phyloP scores from a whole-genome alignment of 2,888 invertebrate species.

The Xestia xanthographa region DNA sequence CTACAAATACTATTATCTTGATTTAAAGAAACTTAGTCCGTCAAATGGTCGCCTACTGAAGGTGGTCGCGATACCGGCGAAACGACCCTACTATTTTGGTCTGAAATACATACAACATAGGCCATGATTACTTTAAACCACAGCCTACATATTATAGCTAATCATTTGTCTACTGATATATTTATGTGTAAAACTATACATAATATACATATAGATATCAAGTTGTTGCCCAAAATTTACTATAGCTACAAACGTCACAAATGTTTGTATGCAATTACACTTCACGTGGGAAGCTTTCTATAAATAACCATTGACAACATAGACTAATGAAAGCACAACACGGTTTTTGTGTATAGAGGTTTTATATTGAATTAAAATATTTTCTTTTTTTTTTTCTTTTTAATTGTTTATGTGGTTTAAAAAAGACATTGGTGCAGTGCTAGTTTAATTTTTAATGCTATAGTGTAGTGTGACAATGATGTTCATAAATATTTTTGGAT shows the following conservation, averaged over 20 bases:
- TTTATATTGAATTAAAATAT: slow-evolving; percentile 45
- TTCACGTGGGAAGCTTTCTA: slow-evolving; percentile 86
- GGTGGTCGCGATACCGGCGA: no score
- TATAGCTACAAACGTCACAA: slow-evolving; percentile 63
- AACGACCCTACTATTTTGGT: not conserved
- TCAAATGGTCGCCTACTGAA: no score
- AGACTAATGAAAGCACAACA: slow-evolving; percentile 65
- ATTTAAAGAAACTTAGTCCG: no score
- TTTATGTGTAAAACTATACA: not conserved
- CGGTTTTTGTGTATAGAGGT: slow-evolving; percentile 53
- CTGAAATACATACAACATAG: slow-evolving; percentile 5
- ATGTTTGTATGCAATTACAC: slow-evolving; percentile 72
- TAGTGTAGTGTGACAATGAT: slow-evolving; percentile 70
- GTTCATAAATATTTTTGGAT: slow-evolving; percentile 68
- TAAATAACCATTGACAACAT: slow-evolving; percentile 83
- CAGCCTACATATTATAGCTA: not conserved
- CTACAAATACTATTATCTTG: no score
- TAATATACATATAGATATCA: not conserved
- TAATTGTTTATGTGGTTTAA: not conserved
- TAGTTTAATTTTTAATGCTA: slow-evolving; percentile 44
- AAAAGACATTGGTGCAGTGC: not conserved
- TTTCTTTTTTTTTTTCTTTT: not conserved
- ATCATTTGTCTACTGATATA: slow-evolving; percentile 15
- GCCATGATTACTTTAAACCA: slow-evolving; percentile 7
- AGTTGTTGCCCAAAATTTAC: slow-evolving; percentile 59